Conservation (phyloP, 2,888 invertebrate species). For the Drosophila neotestacea region DNA sequence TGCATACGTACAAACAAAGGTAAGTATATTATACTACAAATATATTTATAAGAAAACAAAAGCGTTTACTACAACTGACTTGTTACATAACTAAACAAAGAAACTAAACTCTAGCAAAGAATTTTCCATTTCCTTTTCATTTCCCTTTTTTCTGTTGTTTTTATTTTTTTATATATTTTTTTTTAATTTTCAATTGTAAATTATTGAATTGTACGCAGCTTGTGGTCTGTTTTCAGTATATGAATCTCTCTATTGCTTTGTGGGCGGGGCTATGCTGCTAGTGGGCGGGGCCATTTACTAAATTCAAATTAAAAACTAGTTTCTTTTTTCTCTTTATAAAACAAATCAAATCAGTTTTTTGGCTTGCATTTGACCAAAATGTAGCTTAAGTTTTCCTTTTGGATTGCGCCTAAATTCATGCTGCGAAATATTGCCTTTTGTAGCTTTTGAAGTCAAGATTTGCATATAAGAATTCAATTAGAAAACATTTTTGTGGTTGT, state of each 20-base stretch:
- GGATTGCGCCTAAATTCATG: conserved; percentile 76
- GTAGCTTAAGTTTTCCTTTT: conserved; percentile 29
- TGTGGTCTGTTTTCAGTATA: conserved; percentile 25
- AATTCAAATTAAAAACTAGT: conserved; percentile 50
- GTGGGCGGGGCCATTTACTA: conserved; percentile 58
- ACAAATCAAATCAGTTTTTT: conserved; percentile 32
- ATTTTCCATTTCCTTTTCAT: conserved; percentile 43
- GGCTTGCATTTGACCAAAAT: conserved; percentile 29
- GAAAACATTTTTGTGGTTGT: conserved; percentile 25
- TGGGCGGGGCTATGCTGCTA: conserved; percentile 47
- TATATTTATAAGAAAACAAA: conserved; percentile 59
- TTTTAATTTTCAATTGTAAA: conserved; percentile 12
- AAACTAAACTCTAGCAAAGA: conserved; percentile 73
- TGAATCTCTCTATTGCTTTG: conserved; percentile 25
- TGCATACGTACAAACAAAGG: conserved; percentile 52
- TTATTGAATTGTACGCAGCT: conserved; percentile 29
- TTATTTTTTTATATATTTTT: neutral
- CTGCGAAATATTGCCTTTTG: conserved; percentile 60
- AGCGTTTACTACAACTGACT: conserved; percentile 75
- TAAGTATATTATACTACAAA: conserved; percentile 43
- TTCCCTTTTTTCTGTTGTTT: neutral
- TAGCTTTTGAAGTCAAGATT: conserved; percentile 63
- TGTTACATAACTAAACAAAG: conserved; percentile 64
- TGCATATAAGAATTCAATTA: conserved; percentile 42
- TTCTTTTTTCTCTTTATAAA: conserved; percentile 9